Percentiles rank a stretch among this genome's conserved stretches.
These are phyloP conservation scores for Julus scandinavius DNA, from an alignment of 2,888 invertebrate genomes.

Conservation along the genomic window DNA sequence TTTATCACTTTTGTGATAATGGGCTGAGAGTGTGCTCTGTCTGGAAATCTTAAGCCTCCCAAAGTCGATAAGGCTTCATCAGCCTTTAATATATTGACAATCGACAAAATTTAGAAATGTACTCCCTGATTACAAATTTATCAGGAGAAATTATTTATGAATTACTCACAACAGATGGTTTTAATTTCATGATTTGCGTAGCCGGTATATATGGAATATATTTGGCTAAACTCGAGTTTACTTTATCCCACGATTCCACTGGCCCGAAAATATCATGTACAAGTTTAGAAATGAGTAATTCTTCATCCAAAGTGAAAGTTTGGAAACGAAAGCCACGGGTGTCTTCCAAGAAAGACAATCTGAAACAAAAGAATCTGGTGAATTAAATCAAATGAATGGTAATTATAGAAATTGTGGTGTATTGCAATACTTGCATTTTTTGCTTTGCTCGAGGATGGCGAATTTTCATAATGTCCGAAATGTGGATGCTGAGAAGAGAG, in stretches of 20 bases:
- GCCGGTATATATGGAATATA: slow-evolving; percentile 19
- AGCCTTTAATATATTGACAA: not conserved
- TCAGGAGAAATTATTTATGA: not conserved
- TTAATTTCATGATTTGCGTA: not conserved
- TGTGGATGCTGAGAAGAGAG: not conserved
- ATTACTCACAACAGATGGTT: not conserved
- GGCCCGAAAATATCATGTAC: slow-evolving; percentile 17
- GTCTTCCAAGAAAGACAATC: not conserved
- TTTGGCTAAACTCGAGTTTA: slow-evolving; percentile 9
- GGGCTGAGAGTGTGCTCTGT: slow-evolving; percentile 41
- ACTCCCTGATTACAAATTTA: too few species aligned
- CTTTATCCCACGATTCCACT: not conserved
- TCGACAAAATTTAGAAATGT: too few species aligned
- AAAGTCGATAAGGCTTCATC: not conserved
- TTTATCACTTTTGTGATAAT: slow-evolving; percentile 28
- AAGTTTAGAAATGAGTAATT: slow-evolving; percentile 3
- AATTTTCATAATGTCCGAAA: slow-evolving; percentile 32
- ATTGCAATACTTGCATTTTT: slow-evolving; percentile 4
- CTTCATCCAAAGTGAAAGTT: not conserved
- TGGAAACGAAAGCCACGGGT: not conserved
- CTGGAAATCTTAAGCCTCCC: not conserved
- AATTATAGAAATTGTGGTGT: not conserved
- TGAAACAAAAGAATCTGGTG: not conserved
- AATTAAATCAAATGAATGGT: too few species aligned
- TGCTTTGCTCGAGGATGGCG: slow-evolving; percentile 9